Conservation (phyloP, 2,113 vertebrate genomes). For the Procavia capensis region DNA sequence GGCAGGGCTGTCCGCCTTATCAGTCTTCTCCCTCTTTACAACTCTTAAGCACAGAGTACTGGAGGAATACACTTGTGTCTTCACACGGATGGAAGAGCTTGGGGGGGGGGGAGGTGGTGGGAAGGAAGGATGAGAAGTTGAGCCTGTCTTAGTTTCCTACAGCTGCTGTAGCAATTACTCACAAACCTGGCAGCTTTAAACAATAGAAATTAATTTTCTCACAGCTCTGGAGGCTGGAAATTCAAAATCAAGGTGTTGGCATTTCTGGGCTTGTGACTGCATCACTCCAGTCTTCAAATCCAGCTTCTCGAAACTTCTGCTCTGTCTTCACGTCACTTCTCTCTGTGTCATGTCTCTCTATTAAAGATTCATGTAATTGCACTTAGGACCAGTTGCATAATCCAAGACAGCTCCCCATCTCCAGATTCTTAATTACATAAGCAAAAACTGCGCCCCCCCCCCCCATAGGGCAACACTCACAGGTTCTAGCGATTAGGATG, state of each 20-base stretch:
- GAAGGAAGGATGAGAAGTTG: not conserved
- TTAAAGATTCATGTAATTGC: not conserved
- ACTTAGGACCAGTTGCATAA: not conserved
- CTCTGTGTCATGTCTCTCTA: not conserved
- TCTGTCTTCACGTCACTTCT: not conserved
- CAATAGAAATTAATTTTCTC: not conserved
- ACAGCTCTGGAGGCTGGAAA: not conserved
- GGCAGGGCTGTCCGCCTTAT: not conserved
- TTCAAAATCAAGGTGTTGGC: not conserved
- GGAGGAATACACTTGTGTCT: too few species aligned
- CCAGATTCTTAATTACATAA: not conserved
- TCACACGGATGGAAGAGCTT: too few species aligned
- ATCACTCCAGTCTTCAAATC: fast-evolving
- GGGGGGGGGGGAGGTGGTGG: not conserved
- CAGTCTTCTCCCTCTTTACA: not conserved
- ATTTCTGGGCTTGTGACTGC: not conserved
- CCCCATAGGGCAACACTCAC: not conserved
- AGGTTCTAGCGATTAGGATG: not conserved
- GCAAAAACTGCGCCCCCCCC: not conserved
- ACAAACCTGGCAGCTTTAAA: not conserved
- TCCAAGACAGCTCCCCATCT: not conserved
- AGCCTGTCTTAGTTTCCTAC: not conserved
- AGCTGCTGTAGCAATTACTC: not conserved
- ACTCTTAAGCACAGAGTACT: not conserved
- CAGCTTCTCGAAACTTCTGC: not conserved